Percentiles rank a stretch among this genome's conserved stretches.
phyloP scores from a whole-genome alignment of 2,113 vertebrate genomes.

The Rutilus rutilus region DNA sequence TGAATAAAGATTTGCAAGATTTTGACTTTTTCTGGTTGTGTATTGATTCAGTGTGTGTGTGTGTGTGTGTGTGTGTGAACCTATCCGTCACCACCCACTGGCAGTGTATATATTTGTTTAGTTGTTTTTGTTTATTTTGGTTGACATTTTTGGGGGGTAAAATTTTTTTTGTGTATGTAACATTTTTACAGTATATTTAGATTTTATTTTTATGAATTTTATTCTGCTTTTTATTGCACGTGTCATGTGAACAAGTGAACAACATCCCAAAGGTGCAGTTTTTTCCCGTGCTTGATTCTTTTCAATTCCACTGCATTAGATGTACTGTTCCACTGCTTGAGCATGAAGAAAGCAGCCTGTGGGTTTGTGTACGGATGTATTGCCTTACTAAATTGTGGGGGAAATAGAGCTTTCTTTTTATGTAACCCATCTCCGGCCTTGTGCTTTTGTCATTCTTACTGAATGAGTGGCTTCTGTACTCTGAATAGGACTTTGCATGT shows the following conservation, averaged over 20 bases:
- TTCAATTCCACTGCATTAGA: background rate
- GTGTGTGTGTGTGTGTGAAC: no score
- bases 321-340: constrained; percentile 15
- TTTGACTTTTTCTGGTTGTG: background rate
- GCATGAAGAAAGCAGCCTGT: constrained; percentile 33
- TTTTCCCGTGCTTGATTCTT: background rate
- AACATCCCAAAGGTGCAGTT: background rate
- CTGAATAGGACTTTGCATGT: background rate
- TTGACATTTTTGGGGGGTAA: no score
- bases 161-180: no score
- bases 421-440: constrained; percentile 20
- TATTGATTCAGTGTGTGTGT: no score
- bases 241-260: background rate
- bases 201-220: no score
- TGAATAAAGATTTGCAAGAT: background rate
- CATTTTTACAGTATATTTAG: no score
- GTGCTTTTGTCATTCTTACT: constrained; percentile 31
- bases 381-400: background rate
- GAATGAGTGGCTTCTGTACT: constrained; percentile 9
- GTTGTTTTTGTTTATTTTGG: background rate
- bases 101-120: no score
- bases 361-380: constrained; percentile 22
- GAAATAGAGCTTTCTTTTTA: background rate
- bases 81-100: no score
- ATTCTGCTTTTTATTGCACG: background rate